Conservation (phyloP, 2,888 invertebrate species). For the Stegana nigrithorax region DNA sequence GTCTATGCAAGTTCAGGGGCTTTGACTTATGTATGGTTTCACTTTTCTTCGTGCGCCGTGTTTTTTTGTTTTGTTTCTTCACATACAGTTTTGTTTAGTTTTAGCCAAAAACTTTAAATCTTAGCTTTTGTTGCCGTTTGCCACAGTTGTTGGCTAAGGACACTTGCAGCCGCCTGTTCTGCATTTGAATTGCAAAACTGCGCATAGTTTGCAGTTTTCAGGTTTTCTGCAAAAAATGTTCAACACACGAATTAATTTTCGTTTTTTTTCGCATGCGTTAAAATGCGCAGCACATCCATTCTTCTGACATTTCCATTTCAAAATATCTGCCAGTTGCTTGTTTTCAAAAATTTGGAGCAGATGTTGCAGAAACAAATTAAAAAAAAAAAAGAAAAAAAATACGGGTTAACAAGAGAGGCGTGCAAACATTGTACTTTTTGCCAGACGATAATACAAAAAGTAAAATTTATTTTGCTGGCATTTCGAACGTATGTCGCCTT, state of each 20-base stretch:
- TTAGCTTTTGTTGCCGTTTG: not conserved
- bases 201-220: no score
- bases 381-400: not conserved
- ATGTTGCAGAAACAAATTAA: not conserved
- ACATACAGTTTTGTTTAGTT: not conserved
- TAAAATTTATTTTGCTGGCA: no score
- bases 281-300: not conserved
- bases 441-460: no score
- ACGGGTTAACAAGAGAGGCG: no score
- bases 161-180: no score
- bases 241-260: no score
- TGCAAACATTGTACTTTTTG: no score
- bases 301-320: not conserved
- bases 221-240: no score
- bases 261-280: no score
- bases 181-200: no score
- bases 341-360: not conserved
- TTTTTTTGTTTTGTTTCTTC: not conserved
- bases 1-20: constrained; percentile 1
- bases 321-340: not conserved
- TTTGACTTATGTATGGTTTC: not conserved
- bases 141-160: not conserved
- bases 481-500: no score
- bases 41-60: not conserved
- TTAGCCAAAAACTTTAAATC: not conserved